phyloP scores from a whole-genome alignment of 2,888 invertebrate genomes.

The Pseudococcus jackbeardsleyi region DNA sequence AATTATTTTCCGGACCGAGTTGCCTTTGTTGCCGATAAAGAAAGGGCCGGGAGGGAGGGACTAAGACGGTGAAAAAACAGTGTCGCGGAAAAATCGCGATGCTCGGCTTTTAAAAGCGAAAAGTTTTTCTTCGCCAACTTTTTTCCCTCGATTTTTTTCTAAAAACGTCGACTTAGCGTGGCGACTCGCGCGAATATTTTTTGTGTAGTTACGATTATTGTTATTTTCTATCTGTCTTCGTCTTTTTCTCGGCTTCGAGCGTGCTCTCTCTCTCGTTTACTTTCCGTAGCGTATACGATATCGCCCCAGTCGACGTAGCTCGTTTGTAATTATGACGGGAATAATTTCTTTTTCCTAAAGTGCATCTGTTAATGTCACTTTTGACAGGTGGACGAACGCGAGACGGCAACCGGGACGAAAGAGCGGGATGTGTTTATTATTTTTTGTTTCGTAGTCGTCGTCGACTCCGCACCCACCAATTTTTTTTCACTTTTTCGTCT shows the following conservation, averaged over 20 bases:
- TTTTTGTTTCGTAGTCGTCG: neutral
- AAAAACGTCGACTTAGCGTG: neutral
- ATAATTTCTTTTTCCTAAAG: constrained; percentile 10
- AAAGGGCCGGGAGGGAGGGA: neutral
- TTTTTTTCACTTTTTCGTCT: neutral
- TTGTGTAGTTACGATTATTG: neutral
- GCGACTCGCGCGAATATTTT: neutral
- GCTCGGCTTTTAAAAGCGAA: neutral
- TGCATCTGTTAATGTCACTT: constrained; percentile 10
- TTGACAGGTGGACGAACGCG: neutral
- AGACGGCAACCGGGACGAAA: neutral
- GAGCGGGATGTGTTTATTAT: neutral
- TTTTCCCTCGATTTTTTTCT: neutral
- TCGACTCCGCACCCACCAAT: neutral
- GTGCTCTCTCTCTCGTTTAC: neutral
- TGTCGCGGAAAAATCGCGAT: constrained; percentile 9
- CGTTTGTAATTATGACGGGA: constrained; percentile 10
- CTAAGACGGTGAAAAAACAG: neutral
- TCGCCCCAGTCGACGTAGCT: neutral
- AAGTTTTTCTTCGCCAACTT: neutral
- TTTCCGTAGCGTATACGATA: neutral
- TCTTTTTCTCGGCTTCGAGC: neutral
- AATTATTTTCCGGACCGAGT: neutral
- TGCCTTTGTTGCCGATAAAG: neutral
- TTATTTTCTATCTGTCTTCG: neutral